Base-by-base conservation (phyloP, 1,140 invertebrate genomes). In the Caenorhabditis tropicalis region DNA sequence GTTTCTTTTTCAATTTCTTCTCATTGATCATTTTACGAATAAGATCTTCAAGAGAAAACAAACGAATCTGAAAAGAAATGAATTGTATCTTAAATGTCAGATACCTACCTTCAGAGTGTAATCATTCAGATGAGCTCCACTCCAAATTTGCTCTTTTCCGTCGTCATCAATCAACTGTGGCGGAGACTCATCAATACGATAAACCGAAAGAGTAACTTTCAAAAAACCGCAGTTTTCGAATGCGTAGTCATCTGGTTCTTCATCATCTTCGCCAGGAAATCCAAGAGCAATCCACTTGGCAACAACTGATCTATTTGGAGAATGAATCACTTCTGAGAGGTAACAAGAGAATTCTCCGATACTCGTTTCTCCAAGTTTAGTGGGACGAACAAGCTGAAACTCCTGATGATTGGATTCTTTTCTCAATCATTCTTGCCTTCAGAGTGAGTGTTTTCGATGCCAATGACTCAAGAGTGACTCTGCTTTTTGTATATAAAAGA, bases 231-330 rank as follows among this genome's bases (percentile, higher is more conserved):
- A 79, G 29, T 84, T 84, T 27, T 79, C 83, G 36, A 27, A 46
- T 21, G 36, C 36, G 33, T 27, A 29, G 16, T 84, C 83, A 24
- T 80, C 83, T 21, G 21, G 21, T n/a, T 83, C 82, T 10, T 83
- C 82, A n/a, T 83, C 60, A 29, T 84, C 83, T 39, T 31, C 31
- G 24, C 24, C 43, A 21, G 70, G 70, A 27, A 49, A 53, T 9
- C 53, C 58, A n/a, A 84, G 79, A 21, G 83, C 83, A n/a, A 84
- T 27, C 83, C 83, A 84, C 60, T 84, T 84, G 6, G 70, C 70
- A 7, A 84, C 33, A 7, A 84, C 74, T 5, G 83, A 65, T 21
- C 83, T 33, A 21, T 51, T 31, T 21, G 48, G 16, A n/a, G 79
- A 56, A 29, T 81, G 79, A 33, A 81, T 51, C 12, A 53, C 51